Percentiles rank a stretch among this genome's conserved stretches.
Evolutionary conservation across 1,140 invertebrate species (phyloP).

Genomic region (Drosophila tropicalis): DNA sequence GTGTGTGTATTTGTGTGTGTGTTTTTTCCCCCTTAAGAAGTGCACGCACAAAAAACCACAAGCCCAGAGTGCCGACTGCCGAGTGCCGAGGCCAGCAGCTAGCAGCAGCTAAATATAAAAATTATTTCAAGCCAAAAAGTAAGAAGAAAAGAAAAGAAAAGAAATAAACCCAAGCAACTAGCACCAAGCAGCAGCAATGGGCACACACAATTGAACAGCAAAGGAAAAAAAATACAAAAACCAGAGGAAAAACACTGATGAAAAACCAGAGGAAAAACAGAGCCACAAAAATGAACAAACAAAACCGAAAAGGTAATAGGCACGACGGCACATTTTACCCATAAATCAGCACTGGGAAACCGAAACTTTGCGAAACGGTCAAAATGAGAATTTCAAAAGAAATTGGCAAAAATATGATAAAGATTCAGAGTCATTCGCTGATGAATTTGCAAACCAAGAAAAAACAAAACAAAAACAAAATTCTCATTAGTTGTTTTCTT

Average conservation of each 20-base stretch:
- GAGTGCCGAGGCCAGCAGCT: not conserved
- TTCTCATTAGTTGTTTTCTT: too few relatives aligned
- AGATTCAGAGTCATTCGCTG: too few relatives aligned
- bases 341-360: not conserved
- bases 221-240: not conserved
- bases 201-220: not conserved
- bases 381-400: constrained; percentile 2
- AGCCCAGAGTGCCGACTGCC: not conserved
- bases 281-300: constrained; percentile 5
- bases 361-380: not conserved
- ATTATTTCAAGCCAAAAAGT: constrained; percentile 12
- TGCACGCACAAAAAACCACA: constrained; percentile 10
- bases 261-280: not conserved
- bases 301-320: not conserved
- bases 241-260: not conserved
- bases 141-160: not conserved
- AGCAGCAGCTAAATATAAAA: constrained; percentile 7
- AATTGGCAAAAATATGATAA: not conserved
- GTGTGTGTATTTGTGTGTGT: not conserved
- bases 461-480: too few relatives aligned
- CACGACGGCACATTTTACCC: not conserved
- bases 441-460: too few relatives aligned
- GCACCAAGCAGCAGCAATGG: not conserved
- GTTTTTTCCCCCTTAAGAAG: not conserved
- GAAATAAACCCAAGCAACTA: not conserved